These are phyloP conservation scores for Crocidura indochinensis DNA, from an alignment of 2,797 vertebrate genomes.

Conservation along the genomic window DNA sequence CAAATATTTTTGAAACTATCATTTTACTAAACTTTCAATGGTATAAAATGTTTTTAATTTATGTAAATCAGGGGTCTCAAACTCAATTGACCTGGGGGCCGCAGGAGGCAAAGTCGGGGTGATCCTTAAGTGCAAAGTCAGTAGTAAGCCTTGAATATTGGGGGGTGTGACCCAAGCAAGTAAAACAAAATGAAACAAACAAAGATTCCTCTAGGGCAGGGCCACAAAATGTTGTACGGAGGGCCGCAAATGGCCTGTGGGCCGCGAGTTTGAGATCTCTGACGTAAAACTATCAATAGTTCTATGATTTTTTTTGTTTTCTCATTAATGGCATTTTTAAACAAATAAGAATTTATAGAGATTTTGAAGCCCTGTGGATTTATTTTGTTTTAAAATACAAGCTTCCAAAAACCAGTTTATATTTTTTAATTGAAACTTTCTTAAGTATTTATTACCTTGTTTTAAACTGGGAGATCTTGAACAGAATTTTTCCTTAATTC, in stretches of 20 bases:
- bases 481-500: constrained; percentile 4
- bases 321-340: background rate
- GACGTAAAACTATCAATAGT: background rate
- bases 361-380: constrained; percentile 65
- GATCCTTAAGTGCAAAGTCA: no score
- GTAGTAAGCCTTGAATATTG: no score
- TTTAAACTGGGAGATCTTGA: constrained; percentile 57
- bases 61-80: no score
- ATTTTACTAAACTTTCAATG: constrained; percentile 14
- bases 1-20: constrained; percentile 18
- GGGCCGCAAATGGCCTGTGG: no score
- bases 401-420: constrained; percentile 44
- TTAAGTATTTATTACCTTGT: constrained; percentile 46
- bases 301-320: constrained; percentile 70
- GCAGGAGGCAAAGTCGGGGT: no score
- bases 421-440: constrained; percentile 10
- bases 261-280: no score
- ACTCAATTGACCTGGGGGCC: no score
- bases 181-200: no score
- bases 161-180: no score
- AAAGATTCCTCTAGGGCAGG: no score
- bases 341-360: constrained; percentile 6
- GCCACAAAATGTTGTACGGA: no score
- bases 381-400: constrained; percentile 57
- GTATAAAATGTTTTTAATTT: constrained; percentile 48